Evolutionary conservation across 2,113 vertebrate species (phyloP).

Genomic region (Etia nguti): DNA sequence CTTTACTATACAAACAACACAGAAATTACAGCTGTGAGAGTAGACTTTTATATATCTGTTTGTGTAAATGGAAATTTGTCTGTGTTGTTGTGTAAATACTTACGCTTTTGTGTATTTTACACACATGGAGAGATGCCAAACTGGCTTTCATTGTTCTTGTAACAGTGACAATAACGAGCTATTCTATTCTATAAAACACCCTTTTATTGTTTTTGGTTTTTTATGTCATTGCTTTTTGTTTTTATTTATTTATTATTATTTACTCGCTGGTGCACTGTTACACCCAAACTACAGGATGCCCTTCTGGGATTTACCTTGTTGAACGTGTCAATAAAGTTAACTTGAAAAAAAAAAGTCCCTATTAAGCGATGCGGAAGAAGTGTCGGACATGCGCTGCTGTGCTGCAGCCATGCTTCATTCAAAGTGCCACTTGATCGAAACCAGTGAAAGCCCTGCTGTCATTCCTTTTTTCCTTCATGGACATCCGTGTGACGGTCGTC

Average conservation of each 20-base stretch:
- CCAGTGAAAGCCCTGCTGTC: accelerated
- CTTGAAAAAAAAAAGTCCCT: not conserved
- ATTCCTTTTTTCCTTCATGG: not conserved
- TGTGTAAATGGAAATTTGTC: accelerated
- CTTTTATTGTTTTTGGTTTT: too few species aligned
- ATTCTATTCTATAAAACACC: too few species aligned
- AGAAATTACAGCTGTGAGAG: not conserved
- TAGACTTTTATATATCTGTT: not conserved
- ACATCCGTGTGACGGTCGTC: not conserved
- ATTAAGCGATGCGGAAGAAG: not conserved
- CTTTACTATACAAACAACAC: not conserved
- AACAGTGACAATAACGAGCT: too few species aligned
- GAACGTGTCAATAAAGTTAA: not conserved
- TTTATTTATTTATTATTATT: not conserved
- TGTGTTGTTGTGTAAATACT: not conserved
- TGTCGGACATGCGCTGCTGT: not conserved
- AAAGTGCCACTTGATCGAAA: not conserved
- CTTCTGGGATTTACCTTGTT: not conserved
- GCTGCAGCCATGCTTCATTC: not conserved
- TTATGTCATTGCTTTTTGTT: not conserved
- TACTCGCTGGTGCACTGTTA: not conserved
- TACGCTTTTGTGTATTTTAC: not conserved
- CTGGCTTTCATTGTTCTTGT: too few species aligned
- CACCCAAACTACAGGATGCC: accelerated
- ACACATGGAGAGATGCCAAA: not conserved